Evolutionary conservation across 2,113 vertebrate genomes (phyloP).

Genomic region (Syngnathus scovelli): DNA sequence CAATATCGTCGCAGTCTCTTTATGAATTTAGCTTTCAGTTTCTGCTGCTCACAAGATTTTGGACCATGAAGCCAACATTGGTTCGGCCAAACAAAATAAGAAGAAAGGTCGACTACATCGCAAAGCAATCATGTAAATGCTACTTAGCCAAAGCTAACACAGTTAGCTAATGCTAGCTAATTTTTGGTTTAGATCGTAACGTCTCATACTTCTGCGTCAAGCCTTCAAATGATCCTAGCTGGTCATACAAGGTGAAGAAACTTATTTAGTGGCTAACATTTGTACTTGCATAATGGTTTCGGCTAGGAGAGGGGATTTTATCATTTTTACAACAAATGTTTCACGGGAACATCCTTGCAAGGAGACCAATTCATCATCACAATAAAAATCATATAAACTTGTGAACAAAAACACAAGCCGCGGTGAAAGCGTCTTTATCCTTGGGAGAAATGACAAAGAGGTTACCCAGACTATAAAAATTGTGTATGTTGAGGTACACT

Average conservation of each 20-base stretch:
- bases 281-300: neutral
- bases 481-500: neutral
- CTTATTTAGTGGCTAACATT: neutral
- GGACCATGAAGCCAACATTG: neutral
- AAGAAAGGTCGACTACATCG: too few relatives aligned
- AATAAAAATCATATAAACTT: neutral
- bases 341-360: neutral
- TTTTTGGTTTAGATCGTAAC: too few relatives aligned
- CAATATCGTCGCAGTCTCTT: conserved; percentile 29
- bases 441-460: neutral
- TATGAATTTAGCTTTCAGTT: conserved; percentile 31
- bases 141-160: too few relatives aligned
- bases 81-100: neutral
- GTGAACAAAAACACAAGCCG: neutral
- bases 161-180: too few relatives aligned
- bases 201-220: too few relatives aligned
- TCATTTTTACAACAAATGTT: conserved; percentile 4
- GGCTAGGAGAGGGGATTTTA: neutral
- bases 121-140: too few relatives aligned
- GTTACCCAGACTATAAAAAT: neutral
- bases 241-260: too few relatives aligned
- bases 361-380: conserved; percentile 1
- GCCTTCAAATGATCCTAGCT: too few relatives aligned
- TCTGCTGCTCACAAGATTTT: conserved; percentile 16
- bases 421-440: neutral